phyloP scores from a whole-genome alignment of 1,140 invertebrate genomes.

The Drosophila kurseongensis region DNA sequence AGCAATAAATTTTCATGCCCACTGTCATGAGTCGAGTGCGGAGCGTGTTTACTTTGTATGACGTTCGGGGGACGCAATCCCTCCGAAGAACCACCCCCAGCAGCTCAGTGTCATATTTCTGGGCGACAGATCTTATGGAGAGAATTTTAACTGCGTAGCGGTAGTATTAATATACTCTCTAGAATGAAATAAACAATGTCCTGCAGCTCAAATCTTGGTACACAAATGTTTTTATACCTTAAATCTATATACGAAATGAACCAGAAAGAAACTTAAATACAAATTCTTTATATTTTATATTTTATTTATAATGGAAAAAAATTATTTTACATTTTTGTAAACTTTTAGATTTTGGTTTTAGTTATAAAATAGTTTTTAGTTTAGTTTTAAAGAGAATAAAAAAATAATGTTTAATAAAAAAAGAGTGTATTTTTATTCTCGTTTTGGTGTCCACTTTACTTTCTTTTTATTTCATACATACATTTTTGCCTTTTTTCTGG shows the following conservation, averaged over 20 bases:
- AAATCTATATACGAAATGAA: too few species aligned
- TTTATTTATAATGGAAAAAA: too few species aligned
- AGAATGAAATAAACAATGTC: not conserved
- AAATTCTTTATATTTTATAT: too few species aligned
- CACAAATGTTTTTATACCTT: too few species aligned
- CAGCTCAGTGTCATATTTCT: slow-evolving; percentile 52
- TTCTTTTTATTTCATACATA: slow-evolving; percentile 30
- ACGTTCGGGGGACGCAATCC: slow-evolving; percentile 17
- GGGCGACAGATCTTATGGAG: slow-evolving; percentile 17
- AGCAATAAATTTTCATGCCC: slow-evolving; percentile 76
- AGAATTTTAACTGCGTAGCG: slow-evolving; percentile 2
- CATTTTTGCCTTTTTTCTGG: slow-evolving; percentile 28
- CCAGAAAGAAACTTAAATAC: too few species aligned
- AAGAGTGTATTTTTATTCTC: slow-evolving; percentile 6
- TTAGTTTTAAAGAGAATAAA: too few species aligned
- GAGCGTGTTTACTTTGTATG: slow-evolving; percentile 62
- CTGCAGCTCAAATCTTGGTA: too few species aligned
- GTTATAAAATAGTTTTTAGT: too few species aligned
- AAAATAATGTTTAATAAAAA: not conserved
- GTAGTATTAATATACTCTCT: not conserved
- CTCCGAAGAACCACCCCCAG: not conserved
- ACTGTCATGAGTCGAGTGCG: slow-evolving; percentile 54
- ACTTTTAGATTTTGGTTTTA: too few species aligned
- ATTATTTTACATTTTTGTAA: too few species aligned
- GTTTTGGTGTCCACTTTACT: slow-evolving; percentile 3